Evolutionary conservation across 2,888 invertebrate genomes (phyloP), one percentile per base, ranked within the genome.

Genomic region (Apamea anceps): DNA sequence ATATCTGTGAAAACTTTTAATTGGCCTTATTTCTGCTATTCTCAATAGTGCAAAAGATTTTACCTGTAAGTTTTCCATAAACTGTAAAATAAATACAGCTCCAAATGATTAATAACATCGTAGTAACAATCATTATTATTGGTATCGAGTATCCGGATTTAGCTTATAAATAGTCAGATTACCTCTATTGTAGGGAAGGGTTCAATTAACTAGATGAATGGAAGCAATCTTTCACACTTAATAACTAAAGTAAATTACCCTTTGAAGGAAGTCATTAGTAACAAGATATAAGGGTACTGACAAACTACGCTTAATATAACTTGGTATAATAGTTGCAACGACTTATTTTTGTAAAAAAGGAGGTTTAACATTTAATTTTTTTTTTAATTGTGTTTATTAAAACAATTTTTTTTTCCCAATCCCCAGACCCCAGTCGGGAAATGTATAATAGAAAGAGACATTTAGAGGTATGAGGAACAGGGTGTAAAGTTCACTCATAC

Each of bases 201-300:
- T 71, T 63, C 54, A 73, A 77, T 71, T 77, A 74, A 71, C 54
- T 60, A 84, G 75, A 84, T 67, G 77, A 84, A 85, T 85, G 57
- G 83, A 54, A 71, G 63, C 57, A 57, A 84, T 84, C 13, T 72
- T 76, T 79, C 74, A 74, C 60, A 67, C 51, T 60, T 67, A 82
- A 74, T 76, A 66, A 85, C 67, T 65, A 45, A 82, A 67, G 67
- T 45, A 63, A 75, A 73, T 77, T 80, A 70, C 54, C 45, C 42
- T 86, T 65, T 65, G 32, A 75, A 84, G 77, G 21, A 72, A 77
- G 71, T 77, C 60, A 67, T 87, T 73, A 73, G 70, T 84, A 57
- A 75, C 70, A 45, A 25, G 62, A 74, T 67, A 75, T 68, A 28
- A 62, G 37, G 77, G 45, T 45, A 5, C 2, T 4, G n/a, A 66